Evolutionary conservation across 1,140 invertebrate species (phyloP).

Genomic region (Acromyrmex charruanus): DNA sequence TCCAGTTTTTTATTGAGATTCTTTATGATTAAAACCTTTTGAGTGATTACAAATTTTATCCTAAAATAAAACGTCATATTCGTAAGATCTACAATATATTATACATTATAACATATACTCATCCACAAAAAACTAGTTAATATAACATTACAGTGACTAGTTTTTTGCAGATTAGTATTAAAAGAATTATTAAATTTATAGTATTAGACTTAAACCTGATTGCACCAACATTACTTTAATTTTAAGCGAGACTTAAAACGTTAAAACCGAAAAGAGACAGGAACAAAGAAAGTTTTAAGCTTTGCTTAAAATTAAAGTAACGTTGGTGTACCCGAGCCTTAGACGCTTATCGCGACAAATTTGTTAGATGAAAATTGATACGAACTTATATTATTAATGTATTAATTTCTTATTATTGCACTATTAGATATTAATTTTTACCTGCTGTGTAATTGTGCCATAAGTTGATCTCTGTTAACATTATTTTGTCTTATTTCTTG

Average conservation of each 20-base stretch:
- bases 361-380: no score
- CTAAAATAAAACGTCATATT: conserved; percentile 85
- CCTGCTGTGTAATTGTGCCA: conserved; percentile 84
- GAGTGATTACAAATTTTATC: conserved; percentile 92
- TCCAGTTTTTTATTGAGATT: conserved; percentile 90
- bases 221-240: no score
- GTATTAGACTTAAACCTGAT: background rate
- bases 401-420: background rate
- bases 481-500: conserved; percentile 80
- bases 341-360: no score
- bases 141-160: no score
- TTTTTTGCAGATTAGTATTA: no score
- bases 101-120: background rate
- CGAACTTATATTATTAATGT: background rate
- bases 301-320: no score
- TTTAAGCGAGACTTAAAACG: no score
- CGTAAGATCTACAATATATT: background rate
- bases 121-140: no score
- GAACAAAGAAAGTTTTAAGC: no score
- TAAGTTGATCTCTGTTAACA: conserved; percentile 77
- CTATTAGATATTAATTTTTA: conserved; percentile 42
- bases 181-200: background rate
- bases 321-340: no score
- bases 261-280: no score
- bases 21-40: conserved; percentile 92